Conservation (phyloP, 2,797 vertebrate genomes). For the Pseudochirops cupreus region DNA sequence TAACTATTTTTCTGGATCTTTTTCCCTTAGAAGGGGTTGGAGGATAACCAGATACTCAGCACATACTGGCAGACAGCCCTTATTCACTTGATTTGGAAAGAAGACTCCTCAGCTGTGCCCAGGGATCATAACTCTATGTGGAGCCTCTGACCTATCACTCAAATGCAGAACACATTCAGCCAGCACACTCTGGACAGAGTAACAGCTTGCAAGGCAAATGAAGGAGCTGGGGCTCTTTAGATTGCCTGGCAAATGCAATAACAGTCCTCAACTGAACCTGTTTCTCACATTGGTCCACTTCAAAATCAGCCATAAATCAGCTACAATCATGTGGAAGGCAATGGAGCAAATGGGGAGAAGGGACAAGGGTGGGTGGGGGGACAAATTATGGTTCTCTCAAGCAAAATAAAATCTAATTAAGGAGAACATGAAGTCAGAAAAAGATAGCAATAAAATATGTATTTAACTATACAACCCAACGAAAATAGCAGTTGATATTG, state of each 20-base stretch:
- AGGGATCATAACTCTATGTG: background rate
- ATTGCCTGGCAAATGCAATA: background rate
- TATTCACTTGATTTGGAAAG: slow-evolving; percentile 1
- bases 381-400: background rate
- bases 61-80: background rate
- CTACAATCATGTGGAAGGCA: background rate
- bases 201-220: background rate
- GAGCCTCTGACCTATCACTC: background rate
- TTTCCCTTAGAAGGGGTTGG: background rate
- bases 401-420: background rate
- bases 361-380: background rate
- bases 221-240: background rate
- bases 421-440: background rate
- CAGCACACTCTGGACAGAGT: background rate
- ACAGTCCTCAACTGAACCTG: background rate
- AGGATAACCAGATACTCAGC: background rate
- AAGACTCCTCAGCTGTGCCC: background rate
- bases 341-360: background rate
- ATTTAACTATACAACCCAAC: background rate
- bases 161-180: background rate
- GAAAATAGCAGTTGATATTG: background rate
- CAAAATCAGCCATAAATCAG: background rate
- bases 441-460: background rate
- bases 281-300: background rate
- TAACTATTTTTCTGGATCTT: background rate